Conservation (phyloP, 1,140 invertebrate species). For the Aleiodes sp. region DNA sequence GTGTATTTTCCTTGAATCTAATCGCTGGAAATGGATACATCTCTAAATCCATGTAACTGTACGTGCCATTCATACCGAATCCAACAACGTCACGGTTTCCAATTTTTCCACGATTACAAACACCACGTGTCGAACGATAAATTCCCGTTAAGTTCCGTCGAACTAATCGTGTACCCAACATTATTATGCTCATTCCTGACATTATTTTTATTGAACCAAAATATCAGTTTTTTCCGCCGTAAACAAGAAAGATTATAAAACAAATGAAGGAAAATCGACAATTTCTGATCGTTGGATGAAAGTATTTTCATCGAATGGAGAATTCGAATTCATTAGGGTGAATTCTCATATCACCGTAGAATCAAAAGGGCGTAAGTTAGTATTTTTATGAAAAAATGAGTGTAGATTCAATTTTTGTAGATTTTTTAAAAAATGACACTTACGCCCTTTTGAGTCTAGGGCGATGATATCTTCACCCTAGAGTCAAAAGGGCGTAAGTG, state of each 20-base stretch:
- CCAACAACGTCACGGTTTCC: slow-evolving; percentile 76
- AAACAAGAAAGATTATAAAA: background rate
- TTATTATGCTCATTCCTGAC: background rate
- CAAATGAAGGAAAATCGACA: slow-evolving; percentile 8
- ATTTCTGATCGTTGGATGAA: background rate
- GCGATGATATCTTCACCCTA: too few species aligned
- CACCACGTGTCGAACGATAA: background rate
- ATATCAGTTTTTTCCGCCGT: background rate
- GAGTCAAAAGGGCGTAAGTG: too few species aligned
- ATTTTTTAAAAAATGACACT: too few species aligned
- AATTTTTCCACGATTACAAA: slow-evolving; percentile 36
- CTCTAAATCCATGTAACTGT: slow-evolving; percentile 69
- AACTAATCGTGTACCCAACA: slow-evolving; percentile 3
- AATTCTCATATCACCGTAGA: too few species aligned
- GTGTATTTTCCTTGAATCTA: slow-evolving; percentile 69
- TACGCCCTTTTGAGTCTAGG: too few species aligned
- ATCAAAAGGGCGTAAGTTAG: too few species aligned
- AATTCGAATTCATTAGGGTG: too few species aligned
- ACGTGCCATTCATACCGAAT: slow-evolving; percentile 69
- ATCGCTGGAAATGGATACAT: slow-evolving; percentile 73
- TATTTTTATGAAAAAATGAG: too few species aligned
- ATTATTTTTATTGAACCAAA: background rate
- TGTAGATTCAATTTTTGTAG: too few species aligned
- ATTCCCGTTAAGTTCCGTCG: background rate
- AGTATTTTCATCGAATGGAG: too few species aligned